Evolutionary conservation across 2,888 invertebrate species (phyloP).

Genomic region (Hedychridium roseum): DNA sequence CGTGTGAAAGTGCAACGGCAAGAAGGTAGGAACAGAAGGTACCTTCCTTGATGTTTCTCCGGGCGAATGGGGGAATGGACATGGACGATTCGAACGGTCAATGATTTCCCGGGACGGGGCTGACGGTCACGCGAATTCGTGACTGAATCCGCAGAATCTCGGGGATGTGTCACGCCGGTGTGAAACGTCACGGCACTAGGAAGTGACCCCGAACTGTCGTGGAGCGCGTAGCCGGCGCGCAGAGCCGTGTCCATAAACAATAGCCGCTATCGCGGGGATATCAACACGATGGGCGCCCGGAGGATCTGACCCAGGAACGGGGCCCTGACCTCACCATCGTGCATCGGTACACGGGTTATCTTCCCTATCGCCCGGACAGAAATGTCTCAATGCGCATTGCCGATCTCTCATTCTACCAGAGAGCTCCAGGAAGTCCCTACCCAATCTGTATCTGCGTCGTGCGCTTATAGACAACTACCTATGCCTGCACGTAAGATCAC

Average conservation of each 20-base stretch:
- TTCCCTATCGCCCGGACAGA: conserved; percentile 46
- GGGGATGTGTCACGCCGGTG: conserved; percentile 50
- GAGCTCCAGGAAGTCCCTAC: too few species aligned
- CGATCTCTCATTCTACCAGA: too few species aligned
- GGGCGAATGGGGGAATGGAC: too few species aligned
- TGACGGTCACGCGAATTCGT: conserved; percentile 52
- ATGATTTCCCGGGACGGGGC: conserved; percentile 36
- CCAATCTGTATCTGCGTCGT: too few species aligned
- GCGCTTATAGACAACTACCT: too few species aligned
- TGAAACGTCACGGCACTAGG: conserved; percentile 55
- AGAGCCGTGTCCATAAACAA: conserved; percentile 57
- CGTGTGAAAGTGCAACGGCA: too few species aligned
- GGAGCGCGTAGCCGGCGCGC: conserved; percentile 38
- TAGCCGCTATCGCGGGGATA: conserved; percentile 55
- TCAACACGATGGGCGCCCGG: conserved; percentile 51
- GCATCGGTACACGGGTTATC: conserved; percentile 44
- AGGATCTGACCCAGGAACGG: conserved; percentile 54
- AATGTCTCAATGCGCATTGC: conserved; percentile 52
- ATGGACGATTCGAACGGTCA: conserved; percentile 16
- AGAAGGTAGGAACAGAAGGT: too few species aligned
- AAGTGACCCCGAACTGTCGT: conserved; percentile 58
- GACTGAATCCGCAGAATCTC: conserved; percentile 50
- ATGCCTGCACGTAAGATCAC: too few species aligned
- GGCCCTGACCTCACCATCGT: conserved; percentile 46
- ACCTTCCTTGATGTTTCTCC: too few species aligned